Conservation (phyloP, 53 echinoderm and acorn worm species). For the Crossaster papposus region DNA sequence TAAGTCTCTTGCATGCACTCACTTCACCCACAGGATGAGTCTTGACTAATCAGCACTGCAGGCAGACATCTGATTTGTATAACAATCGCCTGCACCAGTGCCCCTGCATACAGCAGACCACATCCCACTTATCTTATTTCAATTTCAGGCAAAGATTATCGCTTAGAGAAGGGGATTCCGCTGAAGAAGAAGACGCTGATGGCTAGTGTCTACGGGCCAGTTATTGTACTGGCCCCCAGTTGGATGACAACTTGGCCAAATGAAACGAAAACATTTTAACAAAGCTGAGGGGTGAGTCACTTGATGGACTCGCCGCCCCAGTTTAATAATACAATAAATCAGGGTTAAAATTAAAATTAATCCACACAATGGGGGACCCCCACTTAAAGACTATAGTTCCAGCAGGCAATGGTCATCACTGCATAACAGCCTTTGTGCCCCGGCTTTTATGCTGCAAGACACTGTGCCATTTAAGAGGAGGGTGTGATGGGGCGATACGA, state of each 20-base stretch:
- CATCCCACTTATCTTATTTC: constrained; percentile 20
- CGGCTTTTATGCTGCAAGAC: constrained; percentile 16
- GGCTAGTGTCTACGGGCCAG: constrained; percentile 27
- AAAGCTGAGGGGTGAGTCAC: constrained; percentile 61
- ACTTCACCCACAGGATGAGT: background rate
- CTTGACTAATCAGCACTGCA: constrained; percentile 36
- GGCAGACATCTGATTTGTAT: constrained; percentile 57
- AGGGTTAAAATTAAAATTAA: constrained; percentile 55
- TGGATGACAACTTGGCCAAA: constrained; percentile 38
- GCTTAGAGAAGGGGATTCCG: constrained; percentile 33
- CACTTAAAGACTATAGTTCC: constrained; percentile 45
- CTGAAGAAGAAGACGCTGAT: background rate
- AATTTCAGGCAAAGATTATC: constrained; percentile 54
- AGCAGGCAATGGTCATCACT: constrained; percentile 12
- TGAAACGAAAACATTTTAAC: constrained; percentile 65
- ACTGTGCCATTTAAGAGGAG: constrained; percentile 31
- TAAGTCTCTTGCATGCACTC: constrained; percentile 28
- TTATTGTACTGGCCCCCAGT: constrained; percentile 21
- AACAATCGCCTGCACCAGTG: constrained; percentile 43
- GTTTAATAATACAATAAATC: constrained; percentile 58
- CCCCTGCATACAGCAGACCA: background rate
- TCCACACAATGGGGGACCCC: constrained; percentile 41
- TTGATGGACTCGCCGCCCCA: constrained; percentile 14
- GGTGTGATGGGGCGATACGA: constrained; percentile 14
- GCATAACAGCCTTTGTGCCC: constrained; percentile 32